Percentiles rank a stretch among this genome's conserved stretches.
These are phyloP conservation scores for Myiotriccus ornatus DNA, from an alignment of 2,797 vertebrate genomes.

Conservation along the genomic window DNA sequence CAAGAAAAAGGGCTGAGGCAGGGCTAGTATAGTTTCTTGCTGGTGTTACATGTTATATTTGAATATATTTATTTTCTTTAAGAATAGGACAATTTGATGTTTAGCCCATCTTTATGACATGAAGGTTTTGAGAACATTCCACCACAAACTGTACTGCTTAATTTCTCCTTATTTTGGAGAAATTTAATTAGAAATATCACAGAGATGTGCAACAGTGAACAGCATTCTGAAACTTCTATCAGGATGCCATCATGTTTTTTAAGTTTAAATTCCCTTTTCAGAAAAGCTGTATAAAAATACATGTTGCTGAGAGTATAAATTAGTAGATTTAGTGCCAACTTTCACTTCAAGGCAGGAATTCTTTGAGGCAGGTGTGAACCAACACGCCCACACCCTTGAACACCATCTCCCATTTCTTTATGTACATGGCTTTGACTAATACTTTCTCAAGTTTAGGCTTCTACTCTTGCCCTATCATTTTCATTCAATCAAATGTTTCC, in stretches of 20 bases:
- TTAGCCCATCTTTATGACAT: neutral
- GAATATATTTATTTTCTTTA: neutral
- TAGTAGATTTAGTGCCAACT: neutral
- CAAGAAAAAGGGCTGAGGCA: neutral
- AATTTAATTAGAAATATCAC: neutral
- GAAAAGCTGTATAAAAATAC: neutral
- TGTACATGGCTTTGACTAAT: neutral
- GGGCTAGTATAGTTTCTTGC: neutral
- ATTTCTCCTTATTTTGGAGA: neutral
- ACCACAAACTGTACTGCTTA: neutral
- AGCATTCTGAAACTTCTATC: neutral
- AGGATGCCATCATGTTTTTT: neutral
- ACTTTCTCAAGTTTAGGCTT: neutral
- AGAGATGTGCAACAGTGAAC: neutral
- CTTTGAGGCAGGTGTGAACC: neutral
- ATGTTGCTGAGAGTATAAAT: neutral
- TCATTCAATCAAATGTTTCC: neutral
- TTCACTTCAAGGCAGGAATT: neutral
- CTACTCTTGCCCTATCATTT: neutral
- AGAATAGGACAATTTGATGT: neutral
- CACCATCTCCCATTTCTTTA: neutral
- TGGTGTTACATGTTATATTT: neutral
- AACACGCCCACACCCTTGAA: fast-evolving
- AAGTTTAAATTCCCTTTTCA: neutral
- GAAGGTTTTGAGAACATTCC: neutral